These are phyloP conservation scores for Telmatochromis brachygnathus DNA, from an alignment of 2,113 vertebrate genomes.

Conservation along the genomic window DNA sequence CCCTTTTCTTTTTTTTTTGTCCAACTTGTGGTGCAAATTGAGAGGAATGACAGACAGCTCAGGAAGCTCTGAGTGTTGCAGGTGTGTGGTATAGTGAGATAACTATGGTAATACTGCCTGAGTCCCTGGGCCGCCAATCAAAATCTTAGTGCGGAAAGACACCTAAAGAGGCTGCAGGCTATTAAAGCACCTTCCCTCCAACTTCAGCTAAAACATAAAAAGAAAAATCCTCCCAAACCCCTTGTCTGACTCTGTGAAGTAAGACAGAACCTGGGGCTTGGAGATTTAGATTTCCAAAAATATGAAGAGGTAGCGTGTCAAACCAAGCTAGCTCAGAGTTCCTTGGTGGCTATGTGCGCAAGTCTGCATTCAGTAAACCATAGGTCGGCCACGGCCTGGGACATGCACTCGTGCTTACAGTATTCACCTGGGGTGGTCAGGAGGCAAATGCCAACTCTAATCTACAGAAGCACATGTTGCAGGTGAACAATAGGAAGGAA, in stretches of 20 bases:
- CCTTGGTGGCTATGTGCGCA: constrained; percentile 16
- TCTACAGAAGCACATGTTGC: constrained; percentile 44
- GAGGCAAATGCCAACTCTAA: constrained; percentile 38
- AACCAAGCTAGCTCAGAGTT: constrained; percentile 19
- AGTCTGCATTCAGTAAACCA: constrained; percentile 25
- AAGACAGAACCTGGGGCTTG: constrained; percentile 21
- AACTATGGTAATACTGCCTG: constrained; percentile 34
- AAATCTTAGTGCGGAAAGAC: constrained; percentile 17
- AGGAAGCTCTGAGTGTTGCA: constrained; percentile 33
- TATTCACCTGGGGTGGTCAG: constrained; percentile 8
- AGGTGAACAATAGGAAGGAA: constrained; percentile 33
- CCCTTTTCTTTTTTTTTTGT: background rate
- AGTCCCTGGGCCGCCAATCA: constrained; percentile 46
- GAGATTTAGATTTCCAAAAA: constrained; percentile 34
- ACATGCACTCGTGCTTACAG: background rate
- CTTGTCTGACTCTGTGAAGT: constrained; percentile 14
- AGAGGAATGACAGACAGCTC: constrained; percentile 36
- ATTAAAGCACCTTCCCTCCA: constrained; percentile 6
- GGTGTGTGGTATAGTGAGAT: constrained; percentile 38
- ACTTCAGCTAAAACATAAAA: constrained; percentile 6
- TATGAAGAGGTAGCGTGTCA: background rate
- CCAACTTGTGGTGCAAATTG: constrained; percentile 23
- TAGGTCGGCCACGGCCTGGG: background rate
- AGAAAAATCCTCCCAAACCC: background rate
- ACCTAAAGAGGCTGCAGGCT: constrained; percentile 7